These are phyloP conservation scores for Lepidocyrtinus sp. DNA, from an alignment of 2,888 invertebrate species.

Conservation along the genomic window DNA sequence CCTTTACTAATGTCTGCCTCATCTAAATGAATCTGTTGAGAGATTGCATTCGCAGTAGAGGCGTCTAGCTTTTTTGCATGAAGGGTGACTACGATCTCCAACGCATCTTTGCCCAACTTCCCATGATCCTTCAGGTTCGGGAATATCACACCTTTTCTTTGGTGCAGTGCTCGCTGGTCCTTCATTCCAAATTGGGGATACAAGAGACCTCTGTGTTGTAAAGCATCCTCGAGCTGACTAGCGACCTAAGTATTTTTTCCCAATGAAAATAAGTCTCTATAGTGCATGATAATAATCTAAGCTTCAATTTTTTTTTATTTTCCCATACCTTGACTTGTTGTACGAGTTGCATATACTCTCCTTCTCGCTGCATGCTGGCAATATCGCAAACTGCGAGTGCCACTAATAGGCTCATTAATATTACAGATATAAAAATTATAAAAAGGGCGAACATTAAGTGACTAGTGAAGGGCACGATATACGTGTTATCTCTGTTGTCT, in stretches of 20 bases:
- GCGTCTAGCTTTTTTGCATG: conserved; percentile 66
- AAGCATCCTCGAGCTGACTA: conserved; percentile 69
- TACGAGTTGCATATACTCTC: conserved; percentile 70
- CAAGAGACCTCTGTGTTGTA: conserved; percentile 68
- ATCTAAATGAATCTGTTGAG: conserved; percentile 57
- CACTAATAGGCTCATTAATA: conserved; percentile 69
- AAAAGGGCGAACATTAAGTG: conserved; percentile 70
- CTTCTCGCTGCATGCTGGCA: conserved; percentile 69
- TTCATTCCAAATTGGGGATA: conserved; percentile 70
- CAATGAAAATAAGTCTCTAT: too few species aligned
- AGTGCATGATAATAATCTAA: too few species aligned
- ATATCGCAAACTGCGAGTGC: conserved; percentile 70
- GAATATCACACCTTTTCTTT: conserved; percentile 70
- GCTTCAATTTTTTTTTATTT: too few species aligned
- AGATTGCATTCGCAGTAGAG: conserved; percentile 60
- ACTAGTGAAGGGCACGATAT: conserved; percentile 69
- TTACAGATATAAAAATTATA: conserved; percentile 70
- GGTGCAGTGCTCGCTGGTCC: conserved; percentile 67
- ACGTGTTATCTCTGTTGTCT: conserved; percentile 66
- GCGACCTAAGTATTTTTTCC: conserved; percentile 67
- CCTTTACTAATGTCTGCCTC: conserved; percentile 34
- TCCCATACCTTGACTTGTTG: conserved; percentile 69
- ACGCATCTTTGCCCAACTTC: conserved; percentile 69
- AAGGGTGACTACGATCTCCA: conserved; percentile 69
- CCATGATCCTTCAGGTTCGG: conserved; percentile 70